A percentile compares a stretch with the other conserved stretches of the same genome.
phyloP scores from a whole-genome alignment of 1,140 invertebrate species.

The Pseudomyrmex sp. region DNA sequence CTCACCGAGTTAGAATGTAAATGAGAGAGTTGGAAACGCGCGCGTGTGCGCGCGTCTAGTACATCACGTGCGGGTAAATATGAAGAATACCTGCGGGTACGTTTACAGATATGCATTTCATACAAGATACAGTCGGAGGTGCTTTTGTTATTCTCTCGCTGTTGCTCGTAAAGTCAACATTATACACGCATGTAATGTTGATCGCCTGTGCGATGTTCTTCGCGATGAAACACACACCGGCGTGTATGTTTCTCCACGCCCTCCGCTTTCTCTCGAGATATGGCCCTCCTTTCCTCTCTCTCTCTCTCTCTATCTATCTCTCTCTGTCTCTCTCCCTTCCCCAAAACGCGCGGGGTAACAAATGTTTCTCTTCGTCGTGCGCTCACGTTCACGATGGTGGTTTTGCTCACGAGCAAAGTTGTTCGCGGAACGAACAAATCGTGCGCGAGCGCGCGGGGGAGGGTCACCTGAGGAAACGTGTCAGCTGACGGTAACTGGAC shows the following conservation, averaged over 20 bases:
- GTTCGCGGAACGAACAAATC: constrained; percentile 38
- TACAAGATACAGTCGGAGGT: constrained; percentile 27
- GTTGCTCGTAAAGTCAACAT: constrained; percentile 43
- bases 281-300: no score
- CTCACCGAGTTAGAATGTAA: constrained; percentile 15
- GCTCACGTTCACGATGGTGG: constrained; percentile 40
- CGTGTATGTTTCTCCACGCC: not conserved
- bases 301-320: no score
- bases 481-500: constrained; percentile 43
- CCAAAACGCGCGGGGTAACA: constrained; percentile 34
- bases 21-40: constrained; percentile 16
- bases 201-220: constrained; percentile 17
- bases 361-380: constrained; percentile 41
- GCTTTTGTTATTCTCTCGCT: constrained; percentile 50
- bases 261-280: not conserved
- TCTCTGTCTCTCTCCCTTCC: not conserved
- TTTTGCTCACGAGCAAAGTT: constrained; percentile 42
- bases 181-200: constrained; percentile 37
- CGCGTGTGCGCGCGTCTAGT: no score
- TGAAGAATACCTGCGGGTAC: constrained; percentile 26
- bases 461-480: constrained; percentile 34
- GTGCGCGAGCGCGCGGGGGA: not conserved
- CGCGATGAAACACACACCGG: constrained; percentile 3
- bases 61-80: constrained; percentile 41
- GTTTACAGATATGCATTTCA: constrained; percentile 42